Evolutionary conservation across 1,140 invertebrate species (phyloP).

Genomic region (Scaptomyza pallida): DNA sequence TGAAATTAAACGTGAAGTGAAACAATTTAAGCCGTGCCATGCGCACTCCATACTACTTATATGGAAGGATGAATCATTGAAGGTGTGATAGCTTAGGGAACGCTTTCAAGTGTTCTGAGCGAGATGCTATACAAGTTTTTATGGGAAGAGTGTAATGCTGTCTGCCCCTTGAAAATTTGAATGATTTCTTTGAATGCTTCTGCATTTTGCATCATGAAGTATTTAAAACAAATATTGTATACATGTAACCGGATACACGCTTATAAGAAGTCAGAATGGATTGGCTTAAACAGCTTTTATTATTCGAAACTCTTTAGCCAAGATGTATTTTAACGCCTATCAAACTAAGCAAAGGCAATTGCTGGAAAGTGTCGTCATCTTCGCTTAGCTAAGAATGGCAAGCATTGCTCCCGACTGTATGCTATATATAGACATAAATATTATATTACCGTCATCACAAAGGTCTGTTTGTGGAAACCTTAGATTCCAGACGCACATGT

Average conservation of each 20-base stretch:
- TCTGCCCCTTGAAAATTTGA: no score
- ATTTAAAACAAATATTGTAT: no score
- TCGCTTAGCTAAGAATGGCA: constrained; percentile 56
- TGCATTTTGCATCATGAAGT: no score
- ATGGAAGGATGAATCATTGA: background rate
- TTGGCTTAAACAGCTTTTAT: no score
- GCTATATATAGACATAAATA: constrained; percentile 72
- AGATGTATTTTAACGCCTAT: background rate
- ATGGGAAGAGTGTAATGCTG: no score
- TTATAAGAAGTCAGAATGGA: background rate
- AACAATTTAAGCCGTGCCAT: constrained; percentile 59
- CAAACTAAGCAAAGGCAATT: background rate
- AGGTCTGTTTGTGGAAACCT: constrained; percentile 57
- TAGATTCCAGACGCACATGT: constrained; percentile 51
- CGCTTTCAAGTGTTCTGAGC: background rate
- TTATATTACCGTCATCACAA: constrained; percentile 71
- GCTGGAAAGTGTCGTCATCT: background rate
- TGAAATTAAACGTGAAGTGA: constrained; percentile 65
- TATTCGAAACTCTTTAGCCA: background rate
- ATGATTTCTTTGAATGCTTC: no score
- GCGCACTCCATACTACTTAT: constrained; percentile 33
- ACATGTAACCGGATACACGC: no score
- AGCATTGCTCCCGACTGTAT: constrained; percentile 26
- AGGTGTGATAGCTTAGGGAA: constrained; percentile 38
- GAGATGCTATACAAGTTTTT: background rate